Percentiles rank a stretch among this genome's conserved stretches.
phyloP scores from a whole-genome alignment of 2,113 vertebrate genomes.

The Sphyrna mokarran region DNA sequence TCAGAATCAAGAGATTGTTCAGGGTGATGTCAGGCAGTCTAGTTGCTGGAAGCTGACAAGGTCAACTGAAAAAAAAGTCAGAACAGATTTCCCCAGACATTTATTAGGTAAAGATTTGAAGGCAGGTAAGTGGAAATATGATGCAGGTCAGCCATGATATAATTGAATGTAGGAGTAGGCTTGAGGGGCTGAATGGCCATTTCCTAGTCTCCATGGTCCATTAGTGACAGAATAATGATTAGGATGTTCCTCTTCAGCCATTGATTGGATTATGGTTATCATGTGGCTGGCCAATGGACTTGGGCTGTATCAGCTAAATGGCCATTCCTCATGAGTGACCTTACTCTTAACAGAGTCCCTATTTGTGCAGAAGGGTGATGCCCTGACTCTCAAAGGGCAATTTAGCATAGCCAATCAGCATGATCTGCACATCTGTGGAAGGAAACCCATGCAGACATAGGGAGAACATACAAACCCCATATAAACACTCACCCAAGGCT shows the following conservation, averaged over 20 bases:
- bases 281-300: background rate
- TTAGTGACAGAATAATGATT: background rate
- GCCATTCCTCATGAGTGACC: background rate
- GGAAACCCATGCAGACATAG: too few relatives aligned
- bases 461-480: too few relatives aligned
- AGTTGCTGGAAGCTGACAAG: background rate
- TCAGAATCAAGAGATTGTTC: background rate
- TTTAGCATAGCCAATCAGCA: too few relatives aligned
- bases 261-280: background rate
- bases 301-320: background rate
- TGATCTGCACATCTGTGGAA: too few relatives aligned
- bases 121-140: background rate
- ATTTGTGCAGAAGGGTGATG: too few relatives aligned
- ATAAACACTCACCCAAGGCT: too few relatives aligned
- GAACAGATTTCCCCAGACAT: background rate
- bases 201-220: background rate
- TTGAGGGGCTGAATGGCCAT: background rate
- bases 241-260: background rate
- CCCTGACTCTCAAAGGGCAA: too few relatives aligned
- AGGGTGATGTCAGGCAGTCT: too few relatives aligned
- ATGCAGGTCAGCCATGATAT: background rate
- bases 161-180: background rate
- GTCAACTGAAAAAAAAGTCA: background rate
- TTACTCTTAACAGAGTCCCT: too few relatives aligned
- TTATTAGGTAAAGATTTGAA: background rate